These are phyloP conservation scores for Canis aureus DNA, from an alignment of 2,113 vertebrate species.

Conservation along the genomic window DNA sequence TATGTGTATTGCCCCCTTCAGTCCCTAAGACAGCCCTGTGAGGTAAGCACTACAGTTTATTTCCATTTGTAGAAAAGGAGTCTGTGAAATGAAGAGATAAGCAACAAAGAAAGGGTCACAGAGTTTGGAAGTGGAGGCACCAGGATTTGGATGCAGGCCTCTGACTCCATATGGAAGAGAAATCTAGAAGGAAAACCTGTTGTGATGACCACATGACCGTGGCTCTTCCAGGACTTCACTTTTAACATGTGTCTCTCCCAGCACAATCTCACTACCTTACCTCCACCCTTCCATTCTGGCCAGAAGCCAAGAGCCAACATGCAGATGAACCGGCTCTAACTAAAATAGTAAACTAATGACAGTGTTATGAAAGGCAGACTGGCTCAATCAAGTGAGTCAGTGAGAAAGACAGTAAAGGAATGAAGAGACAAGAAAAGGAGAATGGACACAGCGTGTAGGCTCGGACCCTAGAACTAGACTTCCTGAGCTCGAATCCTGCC, in stretches of 20 bases:
- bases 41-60: not conserved
- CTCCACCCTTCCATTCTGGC: not conserved
- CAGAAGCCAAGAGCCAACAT: not conserved
- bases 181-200: not conserved
- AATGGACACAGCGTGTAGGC: not conserved
- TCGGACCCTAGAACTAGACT: not conserved
- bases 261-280: not conserved
- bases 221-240: not conserved
- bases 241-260: not conserved
- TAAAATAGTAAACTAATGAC: not conserved
- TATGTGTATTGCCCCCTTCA: not conserved
- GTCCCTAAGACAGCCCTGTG: not conserved
- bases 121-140: not conserved
- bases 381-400: not conserved
- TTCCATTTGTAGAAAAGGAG: not conserved
- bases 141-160: not conserved
- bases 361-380: not conserved
- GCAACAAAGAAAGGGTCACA: not conserved
- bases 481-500: not conserved
- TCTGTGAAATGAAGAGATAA: slow-evolving; percentile 11
- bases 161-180: not conserved
- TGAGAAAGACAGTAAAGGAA: not conserved
- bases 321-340: not conserved
- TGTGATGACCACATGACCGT: not conserved
- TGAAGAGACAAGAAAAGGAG: not conserved